A percentile compares a stretch with the other conserved stretches of the same genome.
Evolutionary conservation across 2,797 vertebrate genomes (phyloP).

Genomic region (Bucorvus abyssinicus): DNA sequence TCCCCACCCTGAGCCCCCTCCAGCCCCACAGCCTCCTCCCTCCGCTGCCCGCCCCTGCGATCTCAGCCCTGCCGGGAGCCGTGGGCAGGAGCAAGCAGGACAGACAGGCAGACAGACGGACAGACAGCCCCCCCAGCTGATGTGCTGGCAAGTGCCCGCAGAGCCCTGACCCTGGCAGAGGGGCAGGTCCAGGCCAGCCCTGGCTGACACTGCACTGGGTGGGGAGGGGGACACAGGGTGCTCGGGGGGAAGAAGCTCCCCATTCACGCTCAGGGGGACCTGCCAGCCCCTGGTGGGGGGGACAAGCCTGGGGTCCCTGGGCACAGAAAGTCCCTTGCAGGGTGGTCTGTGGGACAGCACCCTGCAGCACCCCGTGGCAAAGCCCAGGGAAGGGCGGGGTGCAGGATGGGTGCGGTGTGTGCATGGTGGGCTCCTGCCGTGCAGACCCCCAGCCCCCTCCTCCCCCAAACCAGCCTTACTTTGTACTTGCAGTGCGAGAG

Average conservation of each 20-base stretch:
- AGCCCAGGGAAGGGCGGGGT: background rate
- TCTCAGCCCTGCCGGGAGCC: background rate
- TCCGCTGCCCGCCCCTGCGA: background rate
- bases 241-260: background rate
- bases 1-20: background rate
- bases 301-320: background rate
- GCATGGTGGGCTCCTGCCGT: accelerated
- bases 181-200: background rate
- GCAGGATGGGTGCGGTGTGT: accelerated
- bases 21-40: background rate
- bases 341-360: background rate
- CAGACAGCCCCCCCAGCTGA: too few species aligned
- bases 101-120: background rate
- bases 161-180: background rate
- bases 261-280: accelerated
- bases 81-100: background rate
- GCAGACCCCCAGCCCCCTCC: background rate
- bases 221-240: background rate
- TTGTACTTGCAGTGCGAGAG: constrained; percentile 92
- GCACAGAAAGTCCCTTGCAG: background rate
- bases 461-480: constrained; percentile 75
- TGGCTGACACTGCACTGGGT: background rate
- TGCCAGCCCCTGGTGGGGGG: too few species aligned
- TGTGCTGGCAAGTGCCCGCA: background rate
- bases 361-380: background rate